Conservation (phyloP, 2,113 vertebrate genomes). For the Dendropsophus ebraccatus region DNA sequence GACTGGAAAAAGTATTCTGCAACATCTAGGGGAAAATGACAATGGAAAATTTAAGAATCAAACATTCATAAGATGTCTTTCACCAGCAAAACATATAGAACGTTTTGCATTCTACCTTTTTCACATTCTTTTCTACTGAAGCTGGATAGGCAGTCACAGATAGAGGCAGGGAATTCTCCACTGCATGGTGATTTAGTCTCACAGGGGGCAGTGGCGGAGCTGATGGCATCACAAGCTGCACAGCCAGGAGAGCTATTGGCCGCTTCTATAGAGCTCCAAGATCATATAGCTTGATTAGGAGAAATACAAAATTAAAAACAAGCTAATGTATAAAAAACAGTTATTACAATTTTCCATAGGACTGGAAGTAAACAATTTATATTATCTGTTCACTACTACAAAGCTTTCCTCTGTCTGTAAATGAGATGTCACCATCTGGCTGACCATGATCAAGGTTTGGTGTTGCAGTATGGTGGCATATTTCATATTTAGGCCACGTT, state of each 20-base stretch:
- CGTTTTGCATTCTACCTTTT: slow-evolving; percentile 72
- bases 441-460: neutral
- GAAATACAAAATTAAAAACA: neutral
- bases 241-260: slow-evolving; percentile 83
- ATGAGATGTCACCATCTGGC: neutral
- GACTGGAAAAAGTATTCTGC: slow-evolving; percentile 81
- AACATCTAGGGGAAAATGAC: slow-evolving; percentile 70
- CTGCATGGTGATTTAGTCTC: slow-evolving; percentile 79
- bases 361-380: too few species aligned
- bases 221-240: slow-evolving; percentile 81
- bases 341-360: too few species aligned
- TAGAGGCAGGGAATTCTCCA: slow-evolving; percentile 78
- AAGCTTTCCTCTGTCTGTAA: too few species aligned
- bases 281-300: slow-evolving; percentile 75
- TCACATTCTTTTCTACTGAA: slow-evolving; percentile 83
- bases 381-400: neutral
- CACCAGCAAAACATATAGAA: neutral
- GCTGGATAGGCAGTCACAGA: slow-evolving; percentile 65
- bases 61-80: neutral
- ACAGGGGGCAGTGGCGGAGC: slow-evolving; percentile 66
- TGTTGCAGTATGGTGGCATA: neutral
- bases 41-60: neutral
- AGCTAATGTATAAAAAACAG: neutral
- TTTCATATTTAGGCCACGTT: neutral
- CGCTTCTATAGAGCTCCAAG: slow-evolving; percentile 81